phyloP scores from a whole-genome alignment of 2,797 vertebrate species.

The Toxotes lorentzi region DNA sequence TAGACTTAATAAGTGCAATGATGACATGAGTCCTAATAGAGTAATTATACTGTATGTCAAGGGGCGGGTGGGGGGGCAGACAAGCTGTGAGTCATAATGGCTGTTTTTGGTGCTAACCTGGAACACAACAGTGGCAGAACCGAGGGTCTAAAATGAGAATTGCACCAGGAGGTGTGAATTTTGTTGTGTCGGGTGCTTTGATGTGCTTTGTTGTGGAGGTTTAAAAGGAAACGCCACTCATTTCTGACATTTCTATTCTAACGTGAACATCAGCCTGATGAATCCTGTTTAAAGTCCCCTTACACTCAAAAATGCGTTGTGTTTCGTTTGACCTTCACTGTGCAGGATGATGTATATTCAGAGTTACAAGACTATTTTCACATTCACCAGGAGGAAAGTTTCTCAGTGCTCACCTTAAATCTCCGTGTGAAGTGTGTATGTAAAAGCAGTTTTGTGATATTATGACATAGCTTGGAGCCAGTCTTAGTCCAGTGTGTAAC shows the following conservation, averaged over 20 bases:
- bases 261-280: conserved; percentile 8
- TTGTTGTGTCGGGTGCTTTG: conserved; percentile 42
- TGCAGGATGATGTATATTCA: background rate
- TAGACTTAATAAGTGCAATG: conserved; percentile 67
- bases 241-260: conserved; percentile 25
- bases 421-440: conserved; percentile 14
- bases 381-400: background rate
- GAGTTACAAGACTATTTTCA: background rate
- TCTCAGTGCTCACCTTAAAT: conserved; percentile 12
- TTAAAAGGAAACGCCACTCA: conserved; percentile 35
- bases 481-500: background rate
- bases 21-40: conserved; percentile 71
- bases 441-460: background rate
- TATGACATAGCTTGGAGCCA: background rate
- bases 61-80: conserved; percentile 33
- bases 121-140: conserved; percentile 19
- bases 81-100: conserved; percentile 54
- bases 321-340: conserved; percentile 8
- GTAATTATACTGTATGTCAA: conserved; percentile 65
- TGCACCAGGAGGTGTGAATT: conserved; percentile 50
- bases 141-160: conserved; percentile 2
- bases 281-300: conserved; percentile 8
- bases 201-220: conserved; percentile 49
- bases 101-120: conserved; percentile 35
- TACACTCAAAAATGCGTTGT: background rate